Conservation (phyloP, 2,797 vertebrate genomes). For the Sebastes melanostomus region DNA sequence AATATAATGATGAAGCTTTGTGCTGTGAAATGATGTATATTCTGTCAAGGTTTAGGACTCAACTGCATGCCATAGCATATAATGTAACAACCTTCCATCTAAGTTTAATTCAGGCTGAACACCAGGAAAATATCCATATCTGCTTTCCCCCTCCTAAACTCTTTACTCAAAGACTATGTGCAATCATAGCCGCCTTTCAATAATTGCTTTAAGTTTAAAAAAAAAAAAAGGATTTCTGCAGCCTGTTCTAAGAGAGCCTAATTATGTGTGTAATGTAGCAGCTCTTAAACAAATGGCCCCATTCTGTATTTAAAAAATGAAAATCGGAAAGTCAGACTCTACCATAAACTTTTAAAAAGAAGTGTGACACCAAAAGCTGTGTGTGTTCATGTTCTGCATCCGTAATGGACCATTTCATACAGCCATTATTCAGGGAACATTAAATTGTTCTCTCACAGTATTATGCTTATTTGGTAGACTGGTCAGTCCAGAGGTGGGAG, state of each 20-base stretch:
- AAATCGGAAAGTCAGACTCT: neutral
- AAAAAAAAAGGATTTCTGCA: neutral
- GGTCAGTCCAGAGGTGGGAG: neutral
- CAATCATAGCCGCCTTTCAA: conserved; percentile 3
- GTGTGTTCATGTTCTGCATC: neutral
- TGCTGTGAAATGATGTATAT: neutral
- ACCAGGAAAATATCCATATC: neutral
- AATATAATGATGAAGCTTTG: neutral
- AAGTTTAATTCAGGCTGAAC: neutral
- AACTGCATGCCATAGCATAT: neutral
- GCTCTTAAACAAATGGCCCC: conserved; percentile 39
- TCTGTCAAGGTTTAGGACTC: neutral
- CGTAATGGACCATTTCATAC: neutral
- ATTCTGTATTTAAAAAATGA: conserved; percentile 9
- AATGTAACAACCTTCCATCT: neutral
- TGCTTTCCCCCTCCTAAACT: neutral
- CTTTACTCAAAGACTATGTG: conserved; percentile 2
- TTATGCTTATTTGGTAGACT: neutral
- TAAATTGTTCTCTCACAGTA: neutral
- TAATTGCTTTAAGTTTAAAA: conserved; percentile 14
- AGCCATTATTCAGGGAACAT: conserved; percentile 6
- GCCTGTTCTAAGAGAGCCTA: conserved; percentile 26
- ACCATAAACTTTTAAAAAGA: conserved; percentile 7
- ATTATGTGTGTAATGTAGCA: conserved; percentile 48
- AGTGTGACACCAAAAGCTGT: neutral